These are phyloP conservation scores for Calephelis nemesis DNA, from an alignment of 1,140 invertebrate species.

Conservation along the genomic window DNA sequence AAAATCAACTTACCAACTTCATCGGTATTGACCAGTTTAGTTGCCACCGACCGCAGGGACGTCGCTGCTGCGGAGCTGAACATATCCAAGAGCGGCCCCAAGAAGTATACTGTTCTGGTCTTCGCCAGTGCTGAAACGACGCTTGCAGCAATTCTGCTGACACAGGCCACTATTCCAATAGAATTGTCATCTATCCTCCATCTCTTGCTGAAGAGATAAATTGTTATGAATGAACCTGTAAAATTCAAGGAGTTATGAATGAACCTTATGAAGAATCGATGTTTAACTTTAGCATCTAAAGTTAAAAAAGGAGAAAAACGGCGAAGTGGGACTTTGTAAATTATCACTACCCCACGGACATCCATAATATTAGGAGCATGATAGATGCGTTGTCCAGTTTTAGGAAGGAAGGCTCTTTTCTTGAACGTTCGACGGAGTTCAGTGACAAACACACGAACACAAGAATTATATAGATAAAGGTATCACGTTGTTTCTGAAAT, in stretches of 20 bases:
- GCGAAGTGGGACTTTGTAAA: too few species aligned
- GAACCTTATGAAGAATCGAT: neutral
- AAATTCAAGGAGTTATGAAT: slow-evolving; percentile 20
- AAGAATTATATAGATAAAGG: too few species aligned
- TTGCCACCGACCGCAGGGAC: slow-evolving; percentile 79
- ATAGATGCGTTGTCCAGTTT: too few species aligned
- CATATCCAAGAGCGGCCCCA: slow-evolving; percentile 80
- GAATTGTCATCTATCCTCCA: slow-evolving; percentile 74
- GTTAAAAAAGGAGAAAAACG: too few species aligned
- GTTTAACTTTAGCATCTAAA: too few species aligned
- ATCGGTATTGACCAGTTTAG: slow-evolving; percentile 80
- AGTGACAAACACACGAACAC: too few species aligned
- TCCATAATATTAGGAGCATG: too few species aligned
- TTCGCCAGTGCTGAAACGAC: slow-evolving; percentile 72
- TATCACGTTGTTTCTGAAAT: too few species aligned
- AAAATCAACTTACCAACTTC: slow-evolving; percentile 70
- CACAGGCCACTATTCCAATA: slow-evolving; percentile 69
- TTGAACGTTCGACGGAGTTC: too few species aligned
- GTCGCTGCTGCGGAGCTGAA: slow-evolving; percentile 80
- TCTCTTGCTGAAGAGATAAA: slow-evolving; percentile 73
- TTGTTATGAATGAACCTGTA: slow-evolving; percentile 71
- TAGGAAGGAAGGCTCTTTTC: too few species aligned
- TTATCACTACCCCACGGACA: too few species aligned
- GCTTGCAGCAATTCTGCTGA: slow-evolving; percentile 70
- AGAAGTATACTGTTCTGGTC: slow-evolving; percentile 63